Conservation (phyloP, 2,113 vertebrate genomes). For the Platichthys stellatus region DNA sequence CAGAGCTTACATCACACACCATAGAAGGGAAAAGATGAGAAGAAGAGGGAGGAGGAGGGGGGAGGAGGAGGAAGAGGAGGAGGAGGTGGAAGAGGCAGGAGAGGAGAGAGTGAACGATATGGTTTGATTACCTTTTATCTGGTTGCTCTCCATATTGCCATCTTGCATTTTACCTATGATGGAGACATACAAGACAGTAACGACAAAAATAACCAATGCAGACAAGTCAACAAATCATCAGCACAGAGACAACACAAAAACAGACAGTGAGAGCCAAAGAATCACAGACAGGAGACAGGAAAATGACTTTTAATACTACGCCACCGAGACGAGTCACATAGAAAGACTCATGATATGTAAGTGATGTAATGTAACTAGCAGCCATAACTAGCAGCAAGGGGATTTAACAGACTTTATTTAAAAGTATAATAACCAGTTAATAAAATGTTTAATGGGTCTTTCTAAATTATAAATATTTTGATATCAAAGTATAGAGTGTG, state of each 20-base stretch:
- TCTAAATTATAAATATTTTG: constrained; percentile 2
- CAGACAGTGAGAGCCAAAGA: constrained; percentile 76
- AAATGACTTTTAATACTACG: constrained; percentile 83
- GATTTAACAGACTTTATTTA: constrained; percentile 8
- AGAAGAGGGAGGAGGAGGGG: constrained; percentile 5
- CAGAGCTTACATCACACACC: constrained; percentile 48
- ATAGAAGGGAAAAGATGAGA: constrained; percentile 25
- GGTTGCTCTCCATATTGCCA: constrained; percentile 99
- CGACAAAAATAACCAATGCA: constrained; percentile 88
- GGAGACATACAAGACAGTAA: constrained; percentile 95
- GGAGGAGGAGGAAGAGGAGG: neutral
- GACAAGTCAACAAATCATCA: constrained; percentile 83
- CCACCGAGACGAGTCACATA: constrained; percentile 77
- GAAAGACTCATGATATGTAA: constrained; percentile 54
- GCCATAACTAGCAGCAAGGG: constrained; percentile 21
- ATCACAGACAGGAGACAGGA: constrained; percentile 83
- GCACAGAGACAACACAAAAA: constrained; percentile 59
- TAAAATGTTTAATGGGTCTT: constrained; percentile 7
- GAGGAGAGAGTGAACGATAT: constrained; percentile 75
- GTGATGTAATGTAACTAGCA: constrained; percentile 39
- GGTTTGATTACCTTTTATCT: constrained; percentile 97
- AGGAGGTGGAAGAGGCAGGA: constrained; percentile 4
- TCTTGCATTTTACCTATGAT: constrained; percentile 99
- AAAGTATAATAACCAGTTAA: constrained; percentile 12
- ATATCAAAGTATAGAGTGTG: neutral